These are phyloP conservation scores for Xyrichtys novacula DNA, from an alignment of 2,797 vertebrate species.

Conservation along the genomic window DNA sequence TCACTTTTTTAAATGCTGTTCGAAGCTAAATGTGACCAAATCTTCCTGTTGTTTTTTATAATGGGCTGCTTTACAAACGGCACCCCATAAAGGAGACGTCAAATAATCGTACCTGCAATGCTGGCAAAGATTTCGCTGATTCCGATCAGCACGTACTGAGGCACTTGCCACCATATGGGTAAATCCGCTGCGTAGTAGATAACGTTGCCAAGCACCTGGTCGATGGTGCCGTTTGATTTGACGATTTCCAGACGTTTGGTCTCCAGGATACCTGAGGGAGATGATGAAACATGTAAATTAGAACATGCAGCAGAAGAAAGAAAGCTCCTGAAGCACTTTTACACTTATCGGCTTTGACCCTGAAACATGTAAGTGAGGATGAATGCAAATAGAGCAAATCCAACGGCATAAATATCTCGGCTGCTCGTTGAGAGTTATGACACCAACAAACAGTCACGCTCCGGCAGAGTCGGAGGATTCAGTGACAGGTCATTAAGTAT, in stretches of 20 bases:
- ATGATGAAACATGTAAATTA: constrained; percentile 34
- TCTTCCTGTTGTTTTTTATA: too few species aligned
- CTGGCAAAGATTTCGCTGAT: constrained; percentile 98
- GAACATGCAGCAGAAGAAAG: constrained; percentile 11
- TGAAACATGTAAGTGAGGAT: not conserved
- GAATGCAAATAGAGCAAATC: constrained; percentile 13
- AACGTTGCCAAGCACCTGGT: constrained; percentile 91
- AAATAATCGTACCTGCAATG: constrained; percentile 90
- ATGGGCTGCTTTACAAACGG: too few species aligned
- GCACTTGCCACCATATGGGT: constrained; percentile 98
- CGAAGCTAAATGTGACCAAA: too few species aligned
- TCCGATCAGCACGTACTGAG: constrained; percentile 97
- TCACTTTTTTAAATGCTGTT: too few species aligned
- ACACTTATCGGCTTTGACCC: not conserved
- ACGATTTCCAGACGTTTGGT: constrained; percentile 93
- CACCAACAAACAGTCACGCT: constrained; percentile 52
- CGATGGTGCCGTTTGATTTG: constrained; percentile 83
- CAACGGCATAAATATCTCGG: constrained; percentile 11
- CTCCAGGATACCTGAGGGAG: constrained; percentile 92
- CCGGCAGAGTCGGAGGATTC: constrained; percentile 27
- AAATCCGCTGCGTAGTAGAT: constrained; percentile 92
- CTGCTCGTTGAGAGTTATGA: constrained; percentile 29
- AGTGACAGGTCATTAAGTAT: constrained; percentile 69
- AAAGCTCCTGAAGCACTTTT: not conserved
- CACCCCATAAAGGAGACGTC: constrained; percentile 36